These are phyloP conservation scores for Neoniphon sammara DNA, from an alignment of 2,797 vertebrate species.

Conservation along the genomic window DNA sequence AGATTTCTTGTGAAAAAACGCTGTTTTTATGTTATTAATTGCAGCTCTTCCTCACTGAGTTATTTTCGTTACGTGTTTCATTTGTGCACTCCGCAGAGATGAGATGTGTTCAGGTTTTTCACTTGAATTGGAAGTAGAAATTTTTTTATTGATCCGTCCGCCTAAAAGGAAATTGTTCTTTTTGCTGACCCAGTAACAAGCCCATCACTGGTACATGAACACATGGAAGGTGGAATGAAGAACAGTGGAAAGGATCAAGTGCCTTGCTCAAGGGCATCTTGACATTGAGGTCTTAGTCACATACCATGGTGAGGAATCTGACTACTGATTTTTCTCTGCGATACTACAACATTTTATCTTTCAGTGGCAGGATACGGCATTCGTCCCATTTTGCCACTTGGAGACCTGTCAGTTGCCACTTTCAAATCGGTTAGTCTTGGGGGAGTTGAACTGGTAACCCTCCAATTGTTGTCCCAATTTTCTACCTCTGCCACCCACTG, in stretches of 20 bases:
- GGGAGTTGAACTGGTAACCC: background rate
- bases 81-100: background rate
- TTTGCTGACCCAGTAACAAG: background rate
- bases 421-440: background rate
- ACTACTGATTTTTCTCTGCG: background rate
- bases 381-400: no score
- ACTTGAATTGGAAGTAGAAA: background rate
- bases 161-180: conserved; percentile 2
- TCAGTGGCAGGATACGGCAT: no score
- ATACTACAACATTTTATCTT: background rate
- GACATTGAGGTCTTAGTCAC: background rate
- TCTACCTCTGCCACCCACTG: background rate
- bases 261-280: conserved; percentile 1
- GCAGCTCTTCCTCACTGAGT: no score
- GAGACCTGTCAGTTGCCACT: no score
- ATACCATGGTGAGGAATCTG: background rate
- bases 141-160: background rate
- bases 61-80: background rate
- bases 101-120: background rate
- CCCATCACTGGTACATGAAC: background rate
- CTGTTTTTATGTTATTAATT: no score
- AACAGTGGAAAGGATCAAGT: background rate
- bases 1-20: no score
- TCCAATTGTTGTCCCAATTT: background rate
- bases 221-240: background rate